A percentile compares a stretch with the other conserved stretches of the same genome.
These are phyloP conservation scores for Maccullochella peelii DNA, from an alignment of 2,113 vertebrate species.

Conservation along the genomic window DNA sequence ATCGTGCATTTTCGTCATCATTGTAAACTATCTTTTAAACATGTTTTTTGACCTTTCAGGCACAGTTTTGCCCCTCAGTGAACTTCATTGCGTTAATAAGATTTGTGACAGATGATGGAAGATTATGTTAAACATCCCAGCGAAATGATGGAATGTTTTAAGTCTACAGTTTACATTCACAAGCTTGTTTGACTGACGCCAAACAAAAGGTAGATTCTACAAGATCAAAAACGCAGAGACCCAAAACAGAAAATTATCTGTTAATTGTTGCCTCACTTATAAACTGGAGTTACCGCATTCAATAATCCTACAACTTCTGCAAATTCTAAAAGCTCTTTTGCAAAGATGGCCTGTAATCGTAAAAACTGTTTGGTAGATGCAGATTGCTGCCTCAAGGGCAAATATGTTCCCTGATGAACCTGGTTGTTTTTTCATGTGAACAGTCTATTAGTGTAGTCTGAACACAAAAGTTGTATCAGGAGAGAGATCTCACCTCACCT, in stretches of 20 bases:
- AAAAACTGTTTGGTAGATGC: neutral
- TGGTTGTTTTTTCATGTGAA: neutral
- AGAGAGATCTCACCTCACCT: neutral
- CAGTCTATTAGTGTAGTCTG: neutral
- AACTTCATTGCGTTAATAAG: neutral
- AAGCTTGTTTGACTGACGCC: neutral
- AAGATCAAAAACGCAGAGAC: neutral
- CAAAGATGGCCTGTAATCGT: neutral
- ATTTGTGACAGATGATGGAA: constrained; percentile 15
- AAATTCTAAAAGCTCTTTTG: neutral
- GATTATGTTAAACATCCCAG: neutral
- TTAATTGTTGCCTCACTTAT: neutral
- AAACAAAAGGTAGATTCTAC: neutral
- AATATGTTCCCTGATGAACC: neutral
- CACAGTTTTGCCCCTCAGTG: neutral
- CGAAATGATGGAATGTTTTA: neutral
- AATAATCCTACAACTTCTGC: neutral
- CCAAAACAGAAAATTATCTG: neutral
- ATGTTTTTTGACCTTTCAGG: neutral
- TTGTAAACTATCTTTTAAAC: neutral
- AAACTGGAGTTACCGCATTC: neutral
- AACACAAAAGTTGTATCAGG: neutral
- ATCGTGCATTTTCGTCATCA: neutral
- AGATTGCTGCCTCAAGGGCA: neutral
- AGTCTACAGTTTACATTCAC: neutral